A percentile compares a stretch with the other conserved stretches of the same genome.
Conservation (phyloP, 2,797 vertebrate genomes). For the Clarias fuscus region DNA sequence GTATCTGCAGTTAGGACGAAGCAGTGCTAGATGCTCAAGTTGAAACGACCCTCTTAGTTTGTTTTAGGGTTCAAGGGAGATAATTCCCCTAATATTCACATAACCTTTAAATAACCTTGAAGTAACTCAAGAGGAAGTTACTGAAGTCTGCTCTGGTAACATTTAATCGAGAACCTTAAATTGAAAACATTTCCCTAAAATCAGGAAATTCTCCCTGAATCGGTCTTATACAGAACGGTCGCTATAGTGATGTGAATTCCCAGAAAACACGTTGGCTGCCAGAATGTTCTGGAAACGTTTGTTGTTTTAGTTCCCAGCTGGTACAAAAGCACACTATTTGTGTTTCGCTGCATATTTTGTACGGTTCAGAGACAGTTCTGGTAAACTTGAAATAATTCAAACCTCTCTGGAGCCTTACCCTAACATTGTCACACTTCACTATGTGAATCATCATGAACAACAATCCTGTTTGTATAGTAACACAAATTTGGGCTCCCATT, state of each 20-base stretch:
- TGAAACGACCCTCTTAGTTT: no score
- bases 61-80: not conserved
- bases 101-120: not conserved
- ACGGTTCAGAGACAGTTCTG: not conserved
- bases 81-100: not conserved
- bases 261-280: not conserved
- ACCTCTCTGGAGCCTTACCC: not conserved
- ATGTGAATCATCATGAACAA: not conserved
- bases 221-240: not conserved
- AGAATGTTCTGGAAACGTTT: not conserved
- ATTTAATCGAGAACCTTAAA: not conserved
- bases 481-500: not conserved
- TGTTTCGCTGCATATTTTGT: not conserved
- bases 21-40: not conserved
- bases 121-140: not conserved
- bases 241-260: not conserved
- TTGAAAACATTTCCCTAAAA: not conserved
- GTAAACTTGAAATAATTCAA: not conserved
- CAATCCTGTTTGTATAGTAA: not conserved
- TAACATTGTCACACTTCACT: not conserved
- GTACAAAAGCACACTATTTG: not conserved
- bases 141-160: not conserved
- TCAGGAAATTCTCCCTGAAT: not conserved
- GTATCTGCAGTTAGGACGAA: not conserved
- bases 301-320: not conserved